phyloP scores from a whole-genome alignment of 2,888 invertebrate genomes.

The Anarsia innoxiella region DNA sequence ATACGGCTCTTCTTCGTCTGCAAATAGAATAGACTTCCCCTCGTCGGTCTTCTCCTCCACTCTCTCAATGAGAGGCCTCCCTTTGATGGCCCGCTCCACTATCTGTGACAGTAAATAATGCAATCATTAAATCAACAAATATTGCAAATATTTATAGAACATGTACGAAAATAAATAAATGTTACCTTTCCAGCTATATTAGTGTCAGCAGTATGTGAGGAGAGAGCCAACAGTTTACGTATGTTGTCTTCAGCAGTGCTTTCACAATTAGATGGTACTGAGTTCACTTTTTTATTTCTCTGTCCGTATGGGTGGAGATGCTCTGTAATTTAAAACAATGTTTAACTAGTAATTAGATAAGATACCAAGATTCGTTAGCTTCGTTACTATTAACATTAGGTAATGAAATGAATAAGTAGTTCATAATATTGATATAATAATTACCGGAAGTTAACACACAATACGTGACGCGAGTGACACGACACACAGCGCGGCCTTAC shows the following conservation, averaged over 20 bases:
- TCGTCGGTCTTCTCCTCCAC: constrained; percentile 51
- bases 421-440: no score
- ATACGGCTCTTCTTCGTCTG: constrained; percentile 79
- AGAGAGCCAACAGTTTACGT: constrained; percentile 60
- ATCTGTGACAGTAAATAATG: constrained; percentile 59
- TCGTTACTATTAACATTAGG: no score
- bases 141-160: neutral
- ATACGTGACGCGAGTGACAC: no score
- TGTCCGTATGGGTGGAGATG: constrained; percentile 26
- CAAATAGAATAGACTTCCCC: constrained; percentile 77
- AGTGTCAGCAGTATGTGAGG: constrained; percentile 46
- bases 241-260: constrained; percentile 63
- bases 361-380: no score
- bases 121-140: neutral
- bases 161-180: no score
- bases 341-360: neutral
- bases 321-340: constrained; percentile 14
- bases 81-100: constrained; percentile 71
- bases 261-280: neutral
- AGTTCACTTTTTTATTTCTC: constrained; percentile 16
- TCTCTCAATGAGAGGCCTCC: constrained; percentile 56
- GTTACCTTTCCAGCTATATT: constrained; percentile 61
- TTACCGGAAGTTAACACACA: no score
- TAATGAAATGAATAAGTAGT: no score
- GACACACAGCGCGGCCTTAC: no score